Percentiles rank a stretch among this genome's conserved stretches.
These are phyloP conservation scores for Philypnodon macrostomus DNA, from an alignment of 2,797 vertebrate genomes.

Conservation along the genomic window DNA sequence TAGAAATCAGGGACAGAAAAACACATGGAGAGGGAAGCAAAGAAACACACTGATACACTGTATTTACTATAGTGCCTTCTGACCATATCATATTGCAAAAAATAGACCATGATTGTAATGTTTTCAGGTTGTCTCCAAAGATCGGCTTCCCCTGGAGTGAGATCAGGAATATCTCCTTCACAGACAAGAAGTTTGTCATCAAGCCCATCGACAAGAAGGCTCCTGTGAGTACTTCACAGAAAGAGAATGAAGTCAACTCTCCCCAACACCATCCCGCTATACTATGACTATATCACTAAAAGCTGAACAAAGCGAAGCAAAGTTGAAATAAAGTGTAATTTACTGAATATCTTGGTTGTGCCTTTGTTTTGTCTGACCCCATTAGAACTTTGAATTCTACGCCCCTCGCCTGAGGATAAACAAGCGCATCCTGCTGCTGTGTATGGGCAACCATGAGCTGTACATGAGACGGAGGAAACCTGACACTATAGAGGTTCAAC, in stretches of 20 bases:
- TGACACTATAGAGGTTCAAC: constrained; percentile 97
- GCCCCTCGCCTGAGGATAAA: constrained; percentile 95
- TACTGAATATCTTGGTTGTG: no score
- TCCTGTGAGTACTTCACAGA: constrained; percentile 80
- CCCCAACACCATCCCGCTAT: no score
- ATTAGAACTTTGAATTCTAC: constrained; percentile 95
- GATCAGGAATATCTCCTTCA: constrained; percentile 98
- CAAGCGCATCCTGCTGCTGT: constrained; percentile 94
- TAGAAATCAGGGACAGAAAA: no score
- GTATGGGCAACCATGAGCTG: constrained; percentile 98
- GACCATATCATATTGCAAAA: no score
- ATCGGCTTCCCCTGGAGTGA: constrained; percentile 99
- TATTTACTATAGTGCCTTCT: no score
- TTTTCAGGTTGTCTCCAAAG: constrained; percentile 90
- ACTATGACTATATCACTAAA: no score
- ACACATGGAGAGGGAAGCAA: no score
- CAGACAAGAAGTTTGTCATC: constrained; percentile 98
- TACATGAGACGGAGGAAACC: constrained; percentile 98
- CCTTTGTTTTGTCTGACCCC: accelerated
- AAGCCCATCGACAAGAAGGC: constrained; percentile 98
- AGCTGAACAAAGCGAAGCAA: no score
- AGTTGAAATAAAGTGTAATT: no score
- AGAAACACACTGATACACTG: no score
- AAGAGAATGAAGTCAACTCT: no score
- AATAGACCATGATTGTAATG: background rate